phyloP scores from a whole-genome alignment of 2,113 vertebrate species.

The Engraulis encrasicolus region DNA sequence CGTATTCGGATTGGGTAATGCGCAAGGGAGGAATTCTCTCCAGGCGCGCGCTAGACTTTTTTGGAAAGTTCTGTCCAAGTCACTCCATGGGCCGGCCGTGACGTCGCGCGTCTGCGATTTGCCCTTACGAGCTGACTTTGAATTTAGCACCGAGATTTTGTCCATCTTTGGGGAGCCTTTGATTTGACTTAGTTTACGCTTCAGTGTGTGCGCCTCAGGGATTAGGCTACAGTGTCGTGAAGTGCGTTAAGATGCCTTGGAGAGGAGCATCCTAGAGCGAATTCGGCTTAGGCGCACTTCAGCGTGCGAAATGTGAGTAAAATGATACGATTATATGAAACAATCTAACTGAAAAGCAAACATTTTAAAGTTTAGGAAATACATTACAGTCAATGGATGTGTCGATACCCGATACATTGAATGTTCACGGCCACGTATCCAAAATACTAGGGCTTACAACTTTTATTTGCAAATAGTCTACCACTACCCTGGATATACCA shows the following conservation, averaged over 20 bases:
- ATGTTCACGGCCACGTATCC: too few relatives aligned
- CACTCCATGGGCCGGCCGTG: conserved; percentile 32
- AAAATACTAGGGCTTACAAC: too few relatives aligned
- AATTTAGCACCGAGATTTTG: conserved; percentile 49
- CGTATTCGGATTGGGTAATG: conserved; percentile 34
- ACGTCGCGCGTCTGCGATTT: conserved; percentile 49
- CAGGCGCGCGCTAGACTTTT: conserved; percentile 51
- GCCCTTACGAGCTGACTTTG: conserved; percentile 38
- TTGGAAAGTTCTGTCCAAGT: conserved; percentile 58
- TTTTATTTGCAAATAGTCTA: too few relatives aligned
- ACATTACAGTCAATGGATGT: too few relatives aligned
- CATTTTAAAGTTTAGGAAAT: background rate
- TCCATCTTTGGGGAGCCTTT: conserved; percentile 61
- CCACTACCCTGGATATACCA: too few relatives aligned
- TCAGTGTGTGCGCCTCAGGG: conserved; percentile 32
- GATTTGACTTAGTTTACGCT: conserved; percentile 35
- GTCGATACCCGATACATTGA: too few relatives aligned
- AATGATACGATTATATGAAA: background rate
- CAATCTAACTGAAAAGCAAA: background rate
- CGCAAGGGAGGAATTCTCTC: conserved; percentile 48
- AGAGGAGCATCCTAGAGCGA: background rate
- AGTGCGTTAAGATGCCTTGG: background rate
- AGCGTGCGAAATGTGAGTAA: background rate
- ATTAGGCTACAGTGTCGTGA: conserved; percentile 33
- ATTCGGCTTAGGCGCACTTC: conserved; percentile 25